Base-by-base conservation (phyloP, 2,797 vertebrate genomes). In the Rhynchotus rufescens region DNA sequence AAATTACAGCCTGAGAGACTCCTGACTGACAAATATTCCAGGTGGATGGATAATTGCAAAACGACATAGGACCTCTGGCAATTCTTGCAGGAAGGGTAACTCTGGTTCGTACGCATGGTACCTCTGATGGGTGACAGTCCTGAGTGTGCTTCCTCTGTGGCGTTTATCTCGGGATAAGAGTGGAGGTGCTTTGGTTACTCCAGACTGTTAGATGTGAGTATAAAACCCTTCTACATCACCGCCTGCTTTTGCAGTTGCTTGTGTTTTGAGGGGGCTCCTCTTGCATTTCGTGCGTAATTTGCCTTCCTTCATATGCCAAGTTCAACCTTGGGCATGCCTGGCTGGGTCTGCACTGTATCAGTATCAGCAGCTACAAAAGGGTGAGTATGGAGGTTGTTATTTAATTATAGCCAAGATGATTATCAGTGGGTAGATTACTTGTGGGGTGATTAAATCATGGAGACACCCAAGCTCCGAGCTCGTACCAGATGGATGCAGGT, bases 371-470 rank as follows among this genome's bases (percentile, higher is more conserved):
- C 7, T 61, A 57, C 12, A 49, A 69, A 80, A 87, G 15, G 20
- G 21, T 66, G 77, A 90, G 80, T 92, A 60, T 73, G 64, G 69
- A 92, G 80, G 51, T 38, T 87, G 76, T 75, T 94, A 75, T 59
- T 93, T 89, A 83, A 95, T 94, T 93, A 80, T 26, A 80, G 68
- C 32, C 30, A 45, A 84, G 82, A 60, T 15, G 10, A 89, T 94
- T 89, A 95, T 87, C 82, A 61, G 61, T 82, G 80, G 86, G 69
- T 72, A 81, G 49, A 90, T 88, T 80, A 83, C 79, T 88, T 92
- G 79, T 69, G 76, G 28, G 56, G 30, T 89, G 79, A 91, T 94
- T 94, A 85, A 95, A 93, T 93, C 28, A 45, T n/a, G 42, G 81
- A 84, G 89, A 62, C 45, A 73, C 51, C 28, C 60, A 80, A 64